Evolutionary conservation across 2,888 invertebrate species (phyloP).

Genomic region (Conus canariensis): DNA sequence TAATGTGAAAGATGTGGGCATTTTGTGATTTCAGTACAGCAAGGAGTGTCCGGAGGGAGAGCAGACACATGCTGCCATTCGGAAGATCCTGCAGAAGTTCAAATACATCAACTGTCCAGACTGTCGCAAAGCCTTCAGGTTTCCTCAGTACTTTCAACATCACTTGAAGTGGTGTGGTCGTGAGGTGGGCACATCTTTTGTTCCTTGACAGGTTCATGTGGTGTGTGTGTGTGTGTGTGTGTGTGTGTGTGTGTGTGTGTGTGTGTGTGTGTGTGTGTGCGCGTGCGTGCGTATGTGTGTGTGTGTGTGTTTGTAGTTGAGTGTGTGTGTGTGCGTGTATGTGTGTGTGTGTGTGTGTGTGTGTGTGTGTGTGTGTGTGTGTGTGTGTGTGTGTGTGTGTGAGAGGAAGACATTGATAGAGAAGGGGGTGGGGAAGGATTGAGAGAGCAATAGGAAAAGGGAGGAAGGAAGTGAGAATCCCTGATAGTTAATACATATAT

Average conservation of each 20-base stretch:
- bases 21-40: conserved; percentile 37
- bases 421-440: no score
- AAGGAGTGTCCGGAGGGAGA: conserved; percentile 43
- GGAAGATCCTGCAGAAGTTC: conserved; percentile 33
- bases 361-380: no score
- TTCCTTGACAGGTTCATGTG: neutral
- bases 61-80: conserved; percentile 25
- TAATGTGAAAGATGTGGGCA: no score
- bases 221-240: neutral
- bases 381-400: no score
- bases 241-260: neutral
- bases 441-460: no score
- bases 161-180: conserved; percentile 49
- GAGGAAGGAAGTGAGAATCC: no score
- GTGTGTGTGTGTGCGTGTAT: no score
- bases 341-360: no score
- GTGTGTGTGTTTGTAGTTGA: neutral
- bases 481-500: no score
- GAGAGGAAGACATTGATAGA: no score
- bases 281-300: neutral
- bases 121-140: conserved; percentile 40
- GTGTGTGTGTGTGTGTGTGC: neutral
- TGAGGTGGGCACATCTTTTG: conserved; percentile 37
- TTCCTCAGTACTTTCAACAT: conserved; percentile 38
- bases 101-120: conserved; percentile 41